Base-by-base conservation (phyloP, 1,140 invertebrate species). In the Cherax quadricarinatus region DNA sequence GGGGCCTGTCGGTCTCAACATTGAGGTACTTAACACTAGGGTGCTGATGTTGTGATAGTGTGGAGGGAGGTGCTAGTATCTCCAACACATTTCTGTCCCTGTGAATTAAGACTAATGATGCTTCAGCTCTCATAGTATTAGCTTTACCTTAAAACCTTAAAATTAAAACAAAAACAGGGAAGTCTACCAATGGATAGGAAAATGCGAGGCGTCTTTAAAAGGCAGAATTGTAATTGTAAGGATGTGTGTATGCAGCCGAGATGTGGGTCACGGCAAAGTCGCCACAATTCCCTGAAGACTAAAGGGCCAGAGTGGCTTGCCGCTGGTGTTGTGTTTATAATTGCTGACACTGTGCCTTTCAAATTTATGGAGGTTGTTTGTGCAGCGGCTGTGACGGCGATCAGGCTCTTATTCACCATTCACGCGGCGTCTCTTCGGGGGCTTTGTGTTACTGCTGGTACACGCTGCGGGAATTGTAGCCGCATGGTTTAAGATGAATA, bases 141-240 rank as follows among this genome's bases (percentile, higher is more conserved):
- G 30, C 2, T 41, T 41, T 41, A 41, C 30, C 30, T 41, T 41
- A 41, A 41, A 41, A 41, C 30, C 30, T 41, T 41, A 41, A 0
- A 41, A 41, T 41, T 41, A 41, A 41, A 41, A 41, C 30, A 41
- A 41, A 41, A 41, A 41, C 30, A 41, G 30, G 30, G 30, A 66
- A 84, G 53, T 84, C 82, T 62, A 30, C 82, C 62, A 84, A 84
- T 84, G 82, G 62, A 84, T 84, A 84, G 41, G 62, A 84, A 84
- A 84, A 30, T 41, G 53, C 14, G 21, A 70, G 21, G 66, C 60
- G 82, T 62, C 57, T 83, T 83, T 83, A 62, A 62, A 84, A 62
- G 6, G 66, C 53, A 84, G 82, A 84, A 84, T 84, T 62, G 62
- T 84, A 57, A 84, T 84, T 84, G 82, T 60, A 62, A 84, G 62